A percentile compares a stretch with the other conserved stretches of the same genome.
These are phyloP conservation scores for Ormyrus thymus DNA, from an alignment of 2,888 invertebrate genomes.

Conservation along the genomic window DNA sequence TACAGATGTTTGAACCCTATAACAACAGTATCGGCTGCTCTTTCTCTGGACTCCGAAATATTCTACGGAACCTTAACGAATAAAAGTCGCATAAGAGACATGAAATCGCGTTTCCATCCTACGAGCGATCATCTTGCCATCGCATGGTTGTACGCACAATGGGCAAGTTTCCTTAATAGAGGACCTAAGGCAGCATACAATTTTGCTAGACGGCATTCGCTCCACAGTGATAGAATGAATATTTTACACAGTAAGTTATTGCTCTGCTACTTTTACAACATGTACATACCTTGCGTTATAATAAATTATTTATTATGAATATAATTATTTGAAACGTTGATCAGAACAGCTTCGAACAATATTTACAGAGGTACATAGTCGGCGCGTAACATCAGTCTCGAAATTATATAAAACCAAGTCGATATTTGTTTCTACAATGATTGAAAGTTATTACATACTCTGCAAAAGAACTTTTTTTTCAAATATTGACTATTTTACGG, in stretches of 20 bases:
- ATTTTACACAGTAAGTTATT: constrained; percentile 76
- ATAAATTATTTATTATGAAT: not conserved
- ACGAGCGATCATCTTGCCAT: constrained; percentile 81
- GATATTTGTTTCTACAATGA: too few species aligned
- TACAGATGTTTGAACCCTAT: constrained; percentile 77
- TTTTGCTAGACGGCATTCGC: constrained; percentile 75
- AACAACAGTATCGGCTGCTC: constrained; percentile 75
- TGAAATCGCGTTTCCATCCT: constrained; percentile 76
- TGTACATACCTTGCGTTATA: too few species aligned
- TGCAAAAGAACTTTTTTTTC: too few species aligned
- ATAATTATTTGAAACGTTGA: not conserved
- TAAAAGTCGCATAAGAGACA: constrained; percentile 76
- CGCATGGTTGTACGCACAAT: constrained; percentile 78
- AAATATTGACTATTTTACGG: too few species aligned
- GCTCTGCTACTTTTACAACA: not conserved
- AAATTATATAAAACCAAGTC: constrained; percentile 10
- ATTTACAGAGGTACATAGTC: constrained; percentile 50
- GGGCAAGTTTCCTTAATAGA: constrained; percentile 71
- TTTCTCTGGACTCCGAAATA: constrained; percentile 77
- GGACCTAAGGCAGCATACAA: constrained; percentile 64
- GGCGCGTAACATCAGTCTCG: constrained; percentile 51
- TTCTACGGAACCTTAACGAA: constrained; percentile 76
- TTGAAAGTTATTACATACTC: too few species aligned
- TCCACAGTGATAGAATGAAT: constrained; percentile 77
- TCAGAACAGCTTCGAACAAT: constrained; percentile 13